A percentile compares a stretch with the other conserved stretches of the same genome.
Conservation (phyloP, 2,888 invertebrate genomes). For the Chydorus sphaericus region DNA sequence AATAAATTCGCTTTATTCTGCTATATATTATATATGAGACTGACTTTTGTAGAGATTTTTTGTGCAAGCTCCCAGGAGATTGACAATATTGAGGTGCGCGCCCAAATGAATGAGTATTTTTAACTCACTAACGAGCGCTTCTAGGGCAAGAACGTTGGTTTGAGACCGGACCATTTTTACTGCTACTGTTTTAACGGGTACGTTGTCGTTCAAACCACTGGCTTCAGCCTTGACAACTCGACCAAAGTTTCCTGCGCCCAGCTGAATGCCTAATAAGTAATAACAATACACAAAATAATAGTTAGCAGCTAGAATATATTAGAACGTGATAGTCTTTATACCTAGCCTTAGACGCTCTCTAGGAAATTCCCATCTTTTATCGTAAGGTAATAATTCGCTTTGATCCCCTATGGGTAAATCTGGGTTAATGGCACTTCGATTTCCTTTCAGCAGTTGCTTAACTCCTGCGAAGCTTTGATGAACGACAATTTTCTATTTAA, state of each 20-base stretch:
- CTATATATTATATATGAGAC: slow-evolving; percentile 21
- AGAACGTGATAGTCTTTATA: neutral
- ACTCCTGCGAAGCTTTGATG: too few species aligned
- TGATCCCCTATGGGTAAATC: slow-evolving; percentile 50
- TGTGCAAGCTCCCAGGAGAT: slow-evolving; percentile 85
- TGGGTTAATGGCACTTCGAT: slow-evolving; percentile 65
- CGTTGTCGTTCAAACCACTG: slow-evolving; percentile 27
- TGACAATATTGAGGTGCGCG: slow-evolving; percentile 86
- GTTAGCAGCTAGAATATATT: too few species aligned
- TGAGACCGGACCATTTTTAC: slow-evolving; percentile 89
- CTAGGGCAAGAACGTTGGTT: slow-evolving; percentile 67
- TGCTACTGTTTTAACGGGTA: slow-evolving; percentile 53
- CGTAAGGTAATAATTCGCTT: slow-evolving; percentile 2
- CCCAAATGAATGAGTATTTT: slow-evolving; percentile 94
- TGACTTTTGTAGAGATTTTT: slow-evolving; percentile 77
- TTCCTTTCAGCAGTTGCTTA: too few species aligned
- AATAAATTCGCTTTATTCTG: neutral
- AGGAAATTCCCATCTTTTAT: neutral
- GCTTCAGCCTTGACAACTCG: neutral
- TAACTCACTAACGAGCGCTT: slow-evolving; percentile 76
- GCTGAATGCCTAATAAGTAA: neutral
- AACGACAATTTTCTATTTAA: too few species aligned
- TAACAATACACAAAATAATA: neutral
- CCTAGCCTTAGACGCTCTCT: neutral
- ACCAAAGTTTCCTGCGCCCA: neutral